Base-by-base conservation (phyloP, 2,888 invertebrate genomes). In the Conchocele bisecta region DNA sequence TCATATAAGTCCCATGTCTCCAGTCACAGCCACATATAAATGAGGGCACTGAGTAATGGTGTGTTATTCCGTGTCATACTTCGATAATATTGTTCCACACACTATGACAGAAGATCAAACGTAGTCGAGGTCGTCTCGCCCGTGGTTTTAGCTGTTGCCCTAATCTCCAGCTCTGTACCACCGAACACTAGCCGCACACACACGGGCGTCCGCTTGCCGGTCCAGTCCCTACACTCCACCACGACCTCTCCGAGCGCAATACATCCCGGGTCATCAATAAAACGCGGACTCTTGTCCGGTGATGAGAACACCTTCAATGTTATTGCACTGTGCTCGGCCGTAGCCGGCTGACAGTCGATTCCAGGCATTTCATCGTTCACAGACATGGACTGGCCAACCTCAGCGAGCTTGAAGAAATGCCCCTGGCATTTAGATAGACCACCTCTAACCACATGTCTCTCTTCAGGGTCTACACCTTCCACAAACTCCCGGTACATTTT, bases 31-130 rank as follows among this genome's bases (percentile, higher is more conserved):
- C n/a, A n/a, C n/a, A n/a, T n/a, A n/a, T n/a, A n/a, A n/a, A n/a
- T n/a, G n/a, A n/a, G n/a, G n/a, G n/a, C n/a, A n/a, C n/a, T n/a
- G n/a, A n/a, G n/a, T n/a, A n/a, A n/a, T n/a, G n/a, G n/a, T n/a
- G n/a, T n/a, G n/a, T n/a, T n/a, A n/a, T n/a, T n/a, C n/a, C n/a
- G n/a, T n/a, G n/a, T n/a, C n/a, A n/a, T n/a, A n/a, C n/a, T n/a
- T n/a, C n/a, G n/a, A n/a, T n/a, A n/a, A n/a, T n/a, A n/a, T n/a
- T n/a, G n/a, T n/a, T n/a, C n/a, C n/a, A n/a, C n/a, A n/a, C n/a
- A n/a, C n/a, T n/a, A n/a, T n/a, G n/a, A n/a, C n/a, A 75, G 48
- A 35, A 66, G 75, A 37, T 75, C 48, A 44, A 79, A 75, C 5
- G 29, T 33, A 0, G 61, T 69, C 13, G 28, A 54, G 15, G 72